Evolutionary conservation across 1,140 invertebrate species (phyloP).

Genomic region (Pygmarrhopalites habei): DNA sequence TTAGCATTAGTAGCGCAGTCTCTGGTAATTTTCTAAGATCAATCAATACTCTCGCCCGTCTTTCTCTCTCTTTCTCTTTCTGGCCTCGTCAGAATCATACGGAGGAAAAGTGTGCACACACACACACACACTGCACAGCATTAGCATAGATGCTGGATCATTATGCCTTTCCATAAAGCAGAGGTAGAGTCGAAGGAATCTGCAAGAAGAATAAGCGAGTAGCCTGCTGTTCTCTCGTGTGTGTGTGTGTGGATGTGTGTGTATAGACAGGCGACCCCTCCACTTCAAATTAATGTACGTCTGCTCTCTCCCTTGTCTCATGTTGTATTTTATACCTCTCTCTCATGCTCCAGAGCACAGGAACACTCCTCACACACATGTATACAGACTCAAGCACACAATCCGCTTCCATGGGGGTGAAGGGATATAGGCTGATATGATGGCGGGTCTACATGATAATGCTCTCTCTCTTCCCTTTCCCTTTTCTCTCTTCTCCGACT

Average conservation of each 20-base stretch:
- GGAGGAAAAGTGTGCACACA: too few relatives aligned
- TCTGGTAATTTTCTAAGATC: constrained; percentile 33
- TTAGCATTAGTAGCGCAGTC: constrained; percentile 28
- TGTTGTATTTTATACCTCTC: constrained; percentile 9
- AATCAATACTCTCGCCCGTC: constrained; percentile 22
- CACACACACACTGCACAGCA: too few relatives aligned
- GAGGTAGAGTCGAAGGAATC: too few relatives aligned
- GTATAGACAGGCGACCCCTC: constrained; percentile 16
- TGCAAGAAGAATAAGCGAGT: constrained; percentile 8
- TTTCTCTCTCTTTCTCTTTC: constrained; percentile 15
- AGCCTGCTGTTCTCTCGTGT: background rate
- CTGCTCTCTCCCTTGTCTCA: constrained; percentile 29
- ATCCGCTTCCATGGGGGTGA: too few relatives aligned
- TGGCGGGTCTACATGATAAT: too few relatives aligned
- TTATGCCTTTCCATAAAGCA: background rate
- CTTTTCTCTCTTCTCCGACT: too few relatives aligned
- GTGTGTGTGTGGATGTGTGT: constrained; percentile 7
- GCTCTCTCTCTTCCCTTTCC: background rate
- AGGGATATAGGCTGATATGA: too few relatives aligned
- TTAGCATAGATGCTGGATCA: constrained; percentile 2
- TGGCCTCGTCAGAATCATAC: background rate
- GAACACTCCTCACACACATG: too few relatives aligned
- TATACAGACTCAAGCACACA: background rate
- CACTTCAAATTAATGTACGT: constrained; percentile 31
- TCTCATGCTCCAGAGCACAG: constrained; percentile 5